phyloP scores from a whole-genome alignment of 2,113 vertebrate species.

The Percina caprodes region DNA sequence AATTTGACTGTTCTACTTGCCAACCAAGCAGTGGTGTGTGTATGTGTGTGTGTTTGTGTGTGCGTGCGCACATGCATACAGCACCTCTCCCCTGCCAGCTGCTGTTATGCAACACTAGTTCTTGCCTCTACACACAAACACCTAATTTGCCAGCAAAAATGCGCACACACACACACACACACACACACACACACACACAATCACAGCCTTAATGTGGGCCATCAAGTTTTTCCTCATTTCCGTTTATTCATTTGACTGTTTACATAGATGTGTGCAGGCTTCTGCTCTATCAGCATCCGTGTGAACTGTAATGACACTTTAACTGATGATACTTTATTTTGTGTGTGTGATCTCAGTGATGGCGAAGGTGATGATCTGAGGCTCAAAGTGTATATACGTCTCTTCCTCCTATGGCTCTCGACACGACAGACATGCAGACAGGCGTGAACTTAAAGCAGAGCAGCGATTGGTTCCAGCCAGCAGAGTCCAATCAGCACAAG shows the following conservation, averaged over 20 bases:
- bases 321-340: conserved; percentile 10
- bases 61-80: background rate
- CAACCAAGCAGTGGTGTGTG: conserved; percentile 68
- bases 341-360: conserved; percentile 11
- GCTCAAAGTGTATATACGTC: conserved; percentile 27
- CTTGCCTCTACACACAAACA: conserved; percentile 71
- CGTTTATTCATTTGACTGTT: conserved; percentile 54
- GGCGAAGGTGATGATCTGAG: conserved; percentile 28
- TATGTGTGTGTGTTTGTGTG: conserved; percentile 45
- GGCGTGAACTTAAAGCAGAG: conserved; percentile 69
- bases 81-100: conserved; percentile 71
- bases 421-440: conserved; percentile 59
- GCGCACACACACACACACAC: conserved; percentile 19
- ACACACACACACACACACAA: conserved; percentile 22
- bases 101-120: conserved; percentile 78
- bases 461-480: conserved; percentile 76
- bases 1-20: conserved; percentile 83
- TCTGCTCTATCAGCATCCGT: conserved; percentile 21
- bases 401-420: conserved; percentile 54
- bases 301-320: conserved; percentile 11
- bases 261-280: conserved; percentile 21
- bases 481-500: conserved; percentile 71
- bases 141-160: conserved; percentile 60
- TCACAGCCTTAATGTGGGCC: conserved; percentile 25
- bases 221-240: conserved; percentile 37